Base-by-base conservation (phyloP, 2,888 invertebrate genomes). In the Erebia ligea region DNA sequence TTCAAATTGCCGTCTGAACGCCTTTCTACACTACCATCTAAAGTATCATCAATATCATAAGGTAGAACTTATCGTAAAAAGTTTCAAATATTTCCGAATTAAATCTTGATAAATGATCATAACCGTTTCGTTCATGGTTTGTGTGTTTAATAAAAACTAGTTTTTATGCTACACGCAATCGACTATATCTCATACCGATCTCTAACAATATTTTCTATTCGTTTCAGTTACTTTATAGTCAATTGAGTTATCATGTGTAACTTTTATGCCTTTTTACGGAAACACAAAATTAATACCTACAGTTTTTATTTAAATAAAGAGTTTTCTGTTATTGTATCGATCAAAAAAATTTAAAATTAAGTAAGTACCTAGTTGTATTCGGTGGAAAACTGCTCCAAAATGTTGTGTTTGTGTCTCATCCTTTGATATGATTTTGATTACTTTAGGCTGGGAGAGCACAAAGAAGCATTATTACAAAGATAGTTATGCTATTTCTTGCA, bases 61-160 rank as follows among this genome's bases (percentile, higher is more conserved):
- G 68, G 54, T 59, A 62, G 69, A 67, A 62, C 19, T 25, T 61
- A 74, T 72, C 66, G 70, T 70, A 66, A 70, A 72, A 70, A 68
- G 17, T 42, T 57, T 63, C 19, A 68, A 74, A 72, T 58, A 66
- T 67, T 72, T 66, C 58, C 62, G 68, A 70, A 72, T 70, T 63
- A 70, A 68, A 67, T 68, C 57, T 10, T 74, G 72, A 70, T 72
- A 72, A 74, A 74, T 74, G 62, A 70, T 59, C 54, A 57, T 68
- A 65, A 65, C 63, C n/a, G 54, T 71, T 68, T 74, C 63, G 70
- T 68, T 70, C 61, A 68, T 63, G 42, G 61, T 64, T 62, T 65
- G 54, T 59, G 54, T 63, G 50, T 64, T 63, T 70, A 59, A 65
- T 64, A 71, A 69, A 45, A 71, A 72, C 70, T 50, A 58, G 72